Base-by-base conservation (phyloP, 2,113 vertebrate genomes). In the Taxidea taxus region DNA sequence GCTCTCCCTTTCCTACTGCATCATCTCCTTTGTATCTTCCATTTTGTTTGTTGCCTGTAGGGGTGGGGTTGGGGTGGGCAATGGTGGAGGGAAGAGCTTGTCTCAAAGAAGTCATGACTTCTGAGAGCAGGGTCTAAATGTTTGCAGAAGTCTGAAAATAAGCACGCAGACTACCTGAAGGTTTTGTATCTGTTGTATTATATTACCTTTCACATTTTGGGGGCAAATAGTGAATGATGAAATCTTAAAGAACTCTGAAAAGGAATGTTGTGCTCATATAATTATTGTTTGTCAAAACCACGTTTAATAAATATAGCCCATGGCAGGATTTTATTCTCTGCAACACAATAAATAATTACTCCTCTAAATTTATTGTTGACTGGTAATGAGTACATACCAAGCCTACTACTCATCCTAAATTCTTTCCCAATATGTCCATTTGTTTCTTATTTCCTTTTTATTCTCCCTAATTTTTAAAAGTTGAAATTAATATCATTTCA, bases 341-440 rank as follows among this genome's bases (percentile, higher is more conserved):
- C 11, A 91, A 47, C 54, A 62, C 13, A 78, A 42, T 86, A 91
- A 97, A 89, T 91, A 91, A 95, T 88, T 91, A 97, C 85, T 92
- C 64, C 18, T 64, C 62, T 60, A 66, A 95, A 90, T 84, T 80
- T 96, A 95, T 70, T 96, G 54, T 72, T 88, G 85, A 49, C 47
- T 58, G 11, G 86, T 97, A 94, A 96, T 94, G 87, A 97, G 66
- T 56, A 84, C 37, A 66, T 80, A 94, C 58, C 78, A 95, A 93
- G 21, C 60, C 27, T 90, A 72, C 82, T 84, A 84, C 37, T 96
- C 29, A n/a, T 13, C 37, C 78, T 89, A 95, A 94, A 91, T 66
- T 95, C 66, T 91, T 96, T 12, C 49, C 66, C 60, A 70, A 7
- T 72, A 77, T 60, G 25, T 74, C 87, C 70, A 31, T 72, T 97